These are phyloP conservation scores for Eupeodes luniger DNA, from an alignment of 2,888 invertebrate species.

Conservation along the genomic window DNA sequence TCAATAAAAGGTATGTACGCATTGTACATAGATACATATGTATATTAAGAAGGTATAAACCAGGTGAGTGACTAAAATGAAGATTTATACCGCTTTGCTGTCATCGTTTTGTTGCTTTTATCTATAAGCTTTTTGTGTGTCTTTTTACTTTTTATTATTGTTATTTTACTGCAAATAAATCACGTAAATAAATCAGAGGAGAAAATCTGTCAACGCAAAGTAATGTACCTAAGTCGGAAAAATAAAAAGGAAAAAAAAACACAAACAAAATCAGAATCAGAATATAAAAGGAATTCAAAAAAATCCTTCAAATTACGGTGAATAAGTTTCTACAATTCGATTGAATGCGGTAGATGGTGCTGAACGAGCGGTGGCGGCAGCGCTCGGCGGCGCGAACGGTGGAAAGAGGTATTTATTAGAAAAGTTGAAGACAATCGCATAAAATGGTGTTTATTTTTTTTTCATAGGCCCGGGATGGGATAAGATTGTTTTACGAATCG, in stretches of 20 bases:
- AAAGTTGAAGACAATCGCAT: conserved; percentile 1
- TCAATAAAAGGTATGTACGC: conserved; percentile 24
- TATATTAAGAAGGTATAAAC: conserved; percentile 7
- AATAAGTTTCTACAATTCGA: conserved; percentile 23
- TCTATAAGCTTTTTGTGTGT: conserved; percentile 46
- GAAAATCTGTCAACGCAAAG: conserved; percentile 67
- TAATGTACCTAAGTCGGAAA: not conserved
- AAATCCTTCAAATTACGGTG: conserved; percentile 2
- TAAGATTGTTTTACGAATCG: conserved; percentile 6
- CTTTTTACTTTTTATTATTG: conserved; percentile 41
- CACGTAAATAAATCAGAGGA: conserved; percentile 68
- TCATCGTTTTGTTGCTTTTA: conserved; percentile 50
- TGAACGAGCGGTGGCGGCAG: too few species aligned
- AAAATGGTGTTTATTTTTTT: not conserved
- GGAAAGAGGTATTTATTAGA: not conserved
- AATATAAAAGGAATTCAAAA: not conserved
- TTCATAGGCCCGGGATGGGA: not conserved
- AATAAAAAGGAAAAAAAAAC: not conserved
- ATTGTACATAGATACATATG: not conserved
- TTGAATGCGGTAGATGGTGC: not conserved
- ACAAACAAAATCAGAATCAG: not conserved
- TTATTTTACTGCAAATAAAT: conserved; percentile 63
- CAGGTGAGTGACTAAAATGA: conserved; percentile 72
- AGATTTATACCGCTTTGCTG: conserved; percentile 67
- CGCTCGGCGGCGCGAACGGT: too few species aligned